phyloP scores from a whole-genome alignment of 2,888 invertebrate species.

The Hylaea fasciaria region DNA sequence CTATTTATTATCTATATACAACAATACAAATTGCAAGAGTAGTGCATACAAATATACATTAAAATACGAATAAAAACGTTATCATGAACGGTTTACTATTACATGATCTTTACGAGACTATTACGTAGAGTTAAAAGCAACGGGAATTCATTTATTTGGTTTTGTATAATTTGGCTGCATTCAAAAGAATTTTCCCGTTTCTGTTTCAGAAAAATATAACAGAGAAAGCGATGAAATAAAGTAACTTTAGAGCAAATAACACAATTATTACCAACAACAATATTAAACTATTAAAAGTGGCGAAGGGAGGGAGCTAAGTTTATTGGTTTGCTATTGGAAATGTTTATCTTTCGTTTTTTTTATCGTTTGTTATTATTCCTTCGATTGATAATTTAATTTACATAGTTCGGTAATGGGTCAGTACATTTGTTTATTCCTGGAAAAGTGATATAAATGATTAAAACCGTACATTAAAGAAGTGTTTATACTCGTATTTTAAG shows the following conservation, averaged over 20 bases:
- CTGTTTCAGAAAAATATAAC: conserved; percentile 1
- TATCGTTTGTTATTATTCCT: background rate
- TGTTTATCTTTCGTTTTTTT: background rate
- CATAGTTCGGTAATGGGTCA: too few relatives aligned
- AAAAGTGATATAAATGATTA: too few relatives aligned
- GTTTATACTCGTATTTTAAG: too few relatives aligned
- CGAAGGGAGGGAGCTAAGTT: conserved; percentile 4
- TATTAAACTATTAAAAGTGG: conserved; percentile 8
- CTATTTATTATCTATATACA: too few relatives aligned
- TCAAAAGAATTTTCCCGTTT: conserved; percentile 13
- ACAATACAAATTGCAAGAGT: too few relatives aligned
- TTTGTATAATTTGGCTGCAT: conserved; percentile 16
- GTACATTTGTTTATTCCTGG: too few relatives aligned
- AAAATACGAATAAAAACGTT: conserved; percentile 26
- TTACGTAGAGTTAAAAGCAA: conserved; percentile 29
- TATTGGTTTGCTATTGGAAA: conserved; percentile 6
- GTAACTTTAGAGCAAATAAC: conserved; percentile 26
- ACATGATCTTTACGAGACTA: conserved; percentile 34
- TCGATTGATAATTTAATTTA: too few relatives aligned
- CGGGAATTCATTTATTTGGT: conserved; percentile 25
- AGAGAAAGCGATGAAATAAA: conserved; percentile 10
- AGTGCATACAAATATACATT: conserved; percentile 4
- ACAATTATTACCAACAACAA: conserved; percentile 23
- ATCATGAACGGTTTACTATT: conserved; percentile 20
- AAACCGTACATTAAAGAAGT: too few relatives aligned